Conservation (phyloP, 2,113 vertebrate species). For the Melanostigma gelatinosum region DNA sequence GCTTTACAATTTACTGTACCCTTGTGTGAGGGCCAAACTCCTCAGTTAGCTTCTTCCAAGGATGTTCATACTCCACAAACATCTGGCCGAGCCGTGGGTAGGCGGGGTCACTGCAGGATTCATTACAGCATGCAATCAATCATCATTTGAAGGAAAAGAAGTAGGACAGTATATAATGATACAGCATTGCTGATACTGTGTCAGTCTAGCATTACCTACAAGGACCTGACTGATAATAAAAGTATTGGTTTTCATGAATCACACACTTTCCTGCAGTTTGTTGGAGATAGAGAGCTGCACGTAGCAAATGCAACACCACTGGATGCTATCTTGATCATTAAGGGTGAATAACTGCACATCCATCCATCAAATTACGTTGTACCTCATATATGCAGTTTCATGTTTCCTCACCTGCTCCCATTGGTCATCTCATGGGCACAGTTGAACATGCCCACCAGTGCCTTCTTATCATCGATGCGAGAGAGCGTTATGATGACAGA, state of each 20-base stretch:
- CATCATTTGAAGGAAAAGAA: background rate
- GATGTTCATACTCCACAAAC: conserved; percentile 93
- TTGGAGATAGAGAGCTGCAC: background rate
- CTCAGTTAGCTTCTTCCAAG: conserved; percentile 91
- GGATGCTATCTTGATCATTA: background rate
- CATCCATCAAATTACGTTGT: background rate
- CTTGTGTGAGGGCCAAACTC: conserved; percentile 94
- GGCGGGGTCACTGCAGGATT: conserved; percentile 85
- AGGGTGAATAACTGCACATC: background rate
- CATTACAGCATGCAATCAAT: conserved; percentile 9
- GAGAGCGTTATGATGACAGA: conserved; percentile 91
- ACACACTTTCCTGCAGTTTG: background rate
- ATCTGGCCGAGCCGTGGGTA: conserved; percentile 92
- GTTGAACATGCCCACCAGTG: conserved; percentile 91
- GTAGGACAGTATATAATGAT: too few species aligned
- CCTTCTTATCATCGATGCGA: conserved; percentile 91
- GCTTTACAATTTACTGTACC: conserved; percentile 70
- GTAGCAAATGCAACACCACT: background rate
- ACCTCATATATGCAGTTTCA: background rate
- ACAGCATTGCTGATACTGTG: background rate
- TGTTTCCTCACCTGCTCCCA: conserved; percentile 84
- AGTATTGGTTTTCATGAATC: background rate
- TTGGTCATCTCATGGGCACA: conserved; percentile 93
- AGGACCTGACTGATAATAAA: background rate
- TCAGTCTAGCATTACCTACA: background rate